A percentile compares a stretch with the other conserved stretches of the same genome.
These are phyloP conservation scores for Sebastes iracundus DNA, from an alignment of 2,797 vertebrate genomes.

Conservation along the genomic window DNA sequence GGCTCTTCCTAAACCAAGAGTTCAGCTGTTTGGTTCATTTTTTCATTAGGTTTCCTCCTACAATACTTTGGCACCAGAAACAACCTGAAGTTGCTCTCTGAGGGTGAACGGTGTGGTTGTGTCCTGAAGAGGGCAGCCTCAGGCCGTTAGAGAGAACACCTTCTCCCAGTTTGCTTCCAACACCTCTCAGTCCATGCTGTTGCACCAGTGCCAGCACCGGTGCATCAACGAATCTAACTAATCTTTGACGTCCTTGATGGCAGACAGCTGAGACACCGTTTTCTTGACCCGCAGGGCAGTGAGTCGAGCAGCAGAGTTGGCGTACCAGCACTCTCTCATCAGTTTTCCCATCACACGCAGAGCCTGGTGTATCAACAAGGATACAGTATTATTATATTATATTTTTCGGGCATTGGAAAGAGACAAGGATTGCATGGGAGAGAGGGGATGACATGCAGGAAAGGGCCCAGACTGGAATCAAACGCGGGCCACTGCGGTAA, in stretches of 20 bases:
- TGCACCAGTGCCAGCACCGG: constrained; percentile 42
- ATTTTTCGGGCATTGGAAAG: background rate
- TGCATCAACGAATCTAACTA: constrained; percentile 58
- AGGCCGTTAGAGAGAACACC: background rate
- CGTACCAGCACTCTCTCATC: constrained; percentile 97
- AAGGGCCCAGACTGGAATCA: background rate
- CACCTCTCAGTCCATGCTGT: background rate
- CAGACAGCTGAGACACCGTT: constrained; percentile 90
- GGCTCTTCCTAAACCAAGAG: constrained; percentile 42
- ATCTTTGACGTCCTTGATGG: constrained; percentile 86
- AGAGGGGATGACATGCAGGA: background rate
- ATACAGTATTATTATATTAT: background rate
- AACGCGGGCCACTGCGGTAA: background rate
- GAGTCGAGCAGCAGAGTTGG: constrained; percentile 90
- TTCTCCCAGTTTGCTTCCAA: background rate
- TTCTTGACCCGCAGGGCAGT: constrained; percentile 97
- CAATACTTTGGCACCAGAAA: constrained; percentile 72
- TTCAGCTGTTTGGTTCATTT: constrained; percentile 42
- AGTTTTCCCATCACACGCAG: constrained; percentile 93
- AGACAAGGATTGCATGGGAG: too few relatives aligned
- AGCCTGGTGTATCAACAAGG: constrained; percentile 77
- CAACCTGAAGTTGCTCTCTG: constrained; percentile 38
- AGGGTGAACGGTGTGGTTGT: constrained; percentile 12
- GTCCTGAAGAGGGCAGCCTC: constrained; percentile 48
- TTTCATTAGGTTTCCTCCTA: background rate